Evolutionary conservation across 2,113 vertebrate genomes (phyloP).

Genomic region (Connochaetes taurinus): DNA sequence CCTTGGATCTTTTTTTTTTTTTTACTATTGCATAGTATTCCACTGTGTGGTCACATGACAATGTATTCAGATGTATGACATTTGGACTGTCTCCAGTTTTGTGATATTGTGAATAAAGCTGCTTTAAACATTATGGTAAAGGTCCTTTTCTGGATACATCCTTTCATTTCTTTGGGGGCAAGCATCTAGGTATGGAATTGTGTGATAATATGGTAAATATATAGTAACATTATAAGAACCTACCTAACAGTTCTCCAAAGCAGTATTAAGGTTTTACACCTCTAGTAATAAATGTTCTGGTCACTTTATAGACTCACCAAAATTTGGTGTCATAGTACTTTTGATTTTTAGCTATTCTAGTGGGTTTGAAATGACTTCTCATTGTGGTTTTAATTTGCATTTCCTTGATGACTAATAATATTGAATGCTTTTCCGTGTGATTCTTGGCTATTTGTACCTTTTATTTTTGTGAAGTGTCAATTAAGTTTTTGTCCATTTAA

Average conservation of each 20-base stretch:
- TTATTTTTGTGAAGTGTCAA: neutral
- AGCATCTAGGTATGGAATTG: neutral
- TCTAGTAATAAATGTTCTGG: neutral
- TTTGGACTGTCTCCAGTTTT: neutral
- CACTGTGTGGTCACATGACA: neutral
- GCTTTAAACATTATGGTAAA: neutral
- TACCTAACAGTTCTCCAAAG: neutral
- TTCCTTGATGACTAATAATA: neutral
- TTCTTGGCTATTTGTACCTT: neutral
- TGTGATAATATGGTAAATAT: neutral
- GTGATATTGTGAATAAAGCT: neutral
- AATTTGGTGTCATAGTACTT: neutral
- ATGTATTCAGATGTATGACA: neutral
- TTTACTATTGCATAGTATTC: neutral
- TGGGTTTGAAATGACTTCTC: neutral
- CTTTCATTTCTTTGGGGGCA: neutral
- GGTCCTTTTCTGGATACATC: neutral
- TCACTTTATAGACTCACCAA: neutral
- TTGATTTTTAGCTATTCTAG: neutral
- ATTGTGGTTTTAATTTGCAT: neutral
- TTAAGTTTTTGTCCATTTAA: neutral
- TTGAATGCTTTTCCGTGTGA: neutral
- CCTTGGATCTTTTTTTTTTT: neutral
- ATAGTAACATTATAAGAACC: neutral
- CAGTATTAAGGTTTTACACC: neutral